A percentile compares a stretch with the other conserved stretches of the same genome.
phyloP scores from a whole-genome alignment of 2,888 invertebrate species.

The Cancer borealis region DNA sequence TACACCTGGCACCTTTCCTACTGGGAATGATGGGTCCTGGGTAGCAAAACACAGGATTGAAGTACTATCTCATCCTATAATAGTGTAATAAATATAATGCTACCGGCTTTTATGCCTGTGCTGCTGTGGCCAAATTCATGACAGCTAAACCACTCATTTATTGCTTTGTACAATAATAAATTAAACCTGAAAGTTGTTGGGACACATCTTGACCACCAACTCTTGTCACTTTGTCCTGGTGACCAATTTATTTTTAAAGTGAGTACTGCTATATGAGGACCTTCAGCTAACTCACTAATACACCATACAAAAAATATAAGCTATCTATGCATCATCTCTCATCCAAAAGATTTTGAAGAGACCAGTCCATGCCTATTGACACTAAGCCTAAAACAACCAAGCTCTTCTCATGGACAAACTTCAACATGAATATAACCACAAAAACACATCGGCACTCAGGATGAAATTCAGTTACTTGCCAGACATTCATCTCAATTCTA shows the following conservation, averaged over 20 bases:
- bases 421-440: not conserved
- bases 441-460: not conserved
- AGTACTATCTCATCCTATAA: slow-evolving; percentile 14
- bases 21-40: slow-evolving; percentile 24
- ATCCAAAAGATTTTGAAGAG: slow-evolving; percentile 1
- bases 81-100: slow-evolving; percentile 23
- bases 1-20: slow-evolving; percentile 24
- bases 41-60: slow-evolving; percentile 15
- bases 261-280: not conserved
- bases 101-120: not conserved
- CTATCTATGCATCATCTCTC: slow-evolving; percentile 7
- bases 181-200: slow-evolving; percentile 11
- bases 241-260: not conserved
- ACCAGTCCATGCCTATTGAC: not conserved
- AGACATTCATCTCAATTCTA: not conserved
- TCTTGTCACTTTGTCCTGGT: not conserved
- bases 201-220: not conserved
- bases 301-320: slow-evolving; percentile 43
- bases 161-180: slow-evolving; percentile 43
- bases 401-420: slow-evolving; percentile 31
- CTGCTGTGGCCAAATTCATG: not conserved
- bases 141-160: not conserved
- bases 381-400: slow-evolving; percentile 14
- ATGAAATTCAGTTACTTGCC: not conserved
- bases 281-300: slow-evolving; percentile 1